Percentiles rank a stretch among this genome's conserved stretches.
These are phyloP conservation scores for Eudasyphora cyanicolor DNA, from an alignment of 2,888 invertebrate genomes.

Conservation along the genomic window DNA sequence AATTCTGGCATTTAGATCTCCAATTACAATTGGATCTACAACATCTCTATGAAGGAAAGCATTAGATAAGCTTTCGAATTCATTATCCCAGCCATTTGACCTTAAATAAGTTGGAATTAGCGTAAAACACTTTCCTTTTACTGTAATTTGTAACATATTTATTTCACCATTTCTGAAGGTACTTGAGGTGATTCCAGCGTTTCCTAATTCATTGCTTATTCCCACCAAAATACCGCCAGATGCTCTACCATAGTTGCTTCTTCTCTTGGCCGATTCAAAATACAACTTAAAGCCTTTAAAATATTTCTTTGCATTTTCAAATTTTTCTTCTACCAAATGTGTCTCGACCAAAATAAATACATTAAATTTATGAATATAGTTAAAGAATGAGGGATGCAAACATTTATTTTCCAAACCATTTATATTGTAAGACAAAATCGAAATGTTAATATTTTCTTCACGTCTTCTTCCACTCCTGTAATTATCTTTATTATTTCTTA, in stretches of 20 bases:
- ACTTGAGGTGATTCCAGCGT: background rate
- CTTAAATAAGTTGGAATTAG: background rate
- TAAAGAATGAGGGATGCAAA: background rate
- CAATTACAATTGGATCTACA: background rate
- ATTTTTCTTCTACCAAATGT: background rate
- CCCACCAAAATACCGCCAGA: background rate
- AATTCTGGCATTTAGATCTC: background rate
- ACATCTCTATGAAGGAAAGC: background rate
- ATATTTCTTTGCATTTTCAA: background rate
- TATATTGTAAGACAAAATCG: background rate
- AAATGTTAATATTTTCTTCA: background rate
- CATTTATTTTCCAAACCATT: slow-evolving; percentile 1
- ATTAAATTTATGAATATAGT: background rate
- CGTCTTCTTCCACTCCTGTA: background rate
- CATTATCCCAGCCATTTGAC: background rate
- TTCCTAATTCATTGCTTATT: background rate
- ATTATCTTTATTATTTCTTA: background rate
- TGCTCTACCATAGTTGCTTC: background rate
- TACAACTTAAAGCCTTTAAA: background rate
- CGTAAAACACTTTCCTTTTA: background rate
- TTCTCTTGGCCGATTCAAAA: background rate
- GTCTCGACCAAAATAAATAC: background rate
- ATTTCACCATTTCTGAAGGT: background rate
- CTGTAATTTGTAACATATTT: background rate
- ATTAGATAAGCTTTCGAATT: background rate